Conservation (phyloP, 2,113 vertebrate species). For the Cinclus cinclus region DNA sequence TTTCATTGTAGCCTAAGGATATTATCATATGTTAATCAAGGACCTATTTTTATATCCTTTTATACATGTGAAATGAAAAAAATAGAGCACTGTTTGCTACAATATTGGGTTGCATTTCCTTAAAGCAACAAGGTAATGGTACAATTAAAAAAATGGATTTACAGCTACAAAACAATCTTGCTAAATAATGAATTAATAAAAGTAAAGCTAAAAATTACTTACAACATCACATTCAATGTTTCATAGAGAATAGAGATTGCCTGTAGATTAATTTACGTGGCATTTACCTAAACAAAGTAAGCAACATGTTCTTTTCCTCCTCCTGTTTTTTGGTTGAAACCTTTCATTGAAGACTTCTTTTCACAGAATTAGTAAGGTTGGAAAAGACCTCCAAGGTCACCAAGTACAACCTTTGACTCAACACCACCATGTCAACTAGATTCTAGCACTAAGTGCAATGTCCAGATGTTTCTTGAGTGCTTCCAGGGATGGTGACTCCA, state of each 20-base stretch:
- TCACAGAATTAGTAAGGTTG: neutral
- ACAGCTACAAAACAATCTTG: neutral
- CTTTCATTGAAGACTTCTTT: neutral
- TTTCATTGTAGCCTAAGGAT: neutral
- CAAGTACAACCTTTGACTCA: neutral
- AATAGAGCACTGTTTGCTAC: neutral
- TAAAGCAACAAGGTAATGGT: neutral
- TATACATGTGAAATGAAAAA: neutral
- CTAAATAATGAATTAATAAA: neutral
- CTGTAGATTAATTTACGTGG: neutral
- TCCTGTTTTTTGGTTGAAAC: neutral
- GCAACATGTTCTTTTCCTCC: neutral
- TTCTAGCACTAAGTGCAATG: neutral
- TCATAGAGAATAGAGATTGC: neutral
- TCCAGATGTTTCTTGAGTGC: neutral
- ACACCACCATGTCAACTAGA: neutral
- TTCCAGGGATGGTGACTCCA: neutral
- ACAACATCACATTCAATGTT: neutral
- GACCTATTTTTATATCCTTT: slow-evolving; percentile 8
- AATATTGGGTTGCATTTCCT: neutral
- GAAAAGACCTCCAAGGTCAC: neutral
- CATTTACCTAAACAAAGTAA: neutral
- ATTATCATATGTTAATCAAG: neutral
- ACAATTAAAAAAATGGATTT: neutral
- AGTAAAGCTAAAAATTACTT: neutral